Evolutionary conservation across 53 echinoderm and acorn worm genomes (phyloP).

Genomic region (Glandiceps talaboti): DNA sequence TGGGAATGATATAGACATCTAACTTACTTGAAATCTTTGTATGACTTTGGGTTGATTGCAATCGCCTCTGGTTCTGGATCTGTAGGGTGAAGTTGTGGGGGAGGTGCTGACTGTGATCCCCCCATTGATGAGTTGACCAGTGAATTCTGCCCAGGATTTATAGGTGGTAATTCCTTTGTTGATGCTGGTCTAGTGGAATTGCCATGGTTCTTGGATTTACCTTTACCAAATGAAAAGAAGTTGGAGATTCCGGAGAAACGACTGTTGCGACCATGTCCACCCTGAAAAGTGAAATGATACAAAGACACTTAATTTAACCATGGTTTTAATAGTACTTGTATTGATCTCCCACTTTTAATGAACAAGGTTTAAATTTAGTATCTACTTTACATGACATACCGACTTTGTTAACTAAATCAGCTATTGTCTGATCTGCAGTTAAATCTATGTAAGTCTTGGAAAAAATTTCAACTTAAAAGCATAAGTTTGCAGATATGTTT

Average conservation of each 20-base stretch:
- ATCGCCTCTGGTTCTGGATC: conserved; percentile 23
- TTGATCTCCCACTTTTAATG: too few relatives aligned
- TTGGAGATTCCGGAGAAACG: conserved; percentile 47
- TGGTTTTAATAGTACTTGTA: too few relatives aligned
- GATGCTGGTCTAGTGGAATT: conserved; percentile 35
- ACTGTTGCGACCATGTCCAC: conserved; percentile 20
- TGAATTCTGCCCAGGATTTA: conserved; percentile 50
- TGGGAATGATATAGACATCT: background rate
- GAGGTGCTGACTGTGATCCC: conserved; percentile 34
- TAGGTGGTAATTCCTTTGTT: conserved; percentile 42
- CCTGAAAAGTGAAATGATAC: conserved; percentile 7
- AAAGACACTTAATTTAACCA: too few relatives aligned
- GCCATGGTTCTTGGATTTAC: conserved; percentile 22
- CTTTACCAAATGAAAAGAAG: conserved; percentile 51
- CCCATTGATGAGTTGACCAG: conserved; percentile 24
- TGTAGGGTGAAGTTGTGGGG: conserved; percentile 12
- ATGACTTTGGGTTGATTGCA: conserved; percentile 42
- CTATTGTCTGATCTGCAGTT: too few relatives aligned
- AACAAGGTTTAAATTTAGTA: too few relatives aligned
- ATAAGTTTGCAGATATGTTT: too few relatives aligned
- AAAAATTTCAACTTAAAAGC: too few relatives aligned
- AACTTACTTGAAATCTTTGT: conserved; percentile 74
- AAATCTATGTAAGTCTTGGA: too few relatives aligned
- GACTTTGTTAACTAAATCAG: too few relatives aligned
- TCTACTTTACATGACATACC: too few relatives aligned